Percentiles rank a stretch among this genome's conserved stretches.
Conservation (phyloP, 2,797 vertebrate genomes). For the Esox lucius region DNA sequence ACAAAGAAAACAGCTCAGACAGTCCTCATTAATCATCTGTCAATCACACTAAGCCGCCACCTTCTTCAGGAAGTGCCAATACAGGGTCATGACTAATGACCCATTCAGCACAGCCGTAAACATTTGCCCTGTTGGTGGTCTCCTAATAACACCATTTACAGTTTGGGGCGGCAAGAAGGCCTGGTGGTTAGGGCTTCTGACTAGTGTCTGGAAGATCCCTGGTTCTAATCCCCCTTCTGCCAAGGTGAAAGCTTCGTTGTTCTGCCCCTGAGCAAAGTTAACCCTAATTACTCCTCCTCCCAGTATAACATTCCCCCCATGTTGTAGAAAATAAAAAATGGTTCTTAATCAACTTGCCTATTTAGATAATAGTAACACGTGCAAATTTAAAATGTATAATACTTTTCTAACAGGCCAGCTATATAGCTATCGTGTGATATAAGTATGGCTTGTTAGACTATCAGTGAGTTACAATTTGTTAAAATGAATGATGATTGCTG, state of each 20-base stretch:
- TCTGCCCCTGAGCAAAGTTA: no score
- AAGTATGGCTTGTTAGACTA: neutral
- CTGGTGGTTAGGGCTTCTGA: no score
- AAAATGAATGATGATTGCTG: neutral
- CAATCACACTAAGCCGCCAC: slow-evolving; percentile 7
- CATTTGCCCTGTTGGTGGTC: neutral
- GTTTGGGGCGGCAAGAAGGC: no score
- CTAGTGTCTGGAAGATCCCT: no score
- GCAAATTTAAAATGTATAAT: no score
- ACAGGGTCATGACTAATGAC: neutral
- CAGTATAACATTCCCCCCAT: no score
- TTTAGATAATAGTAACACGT: no score
- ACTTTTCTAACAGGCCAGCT: neutral
- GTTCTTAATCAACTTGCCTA: no score
- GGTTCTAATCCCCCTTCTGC: no score
- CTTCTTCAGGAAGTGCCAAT: slow-evolving; percentile 15
- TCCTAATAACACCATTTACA: neutral
- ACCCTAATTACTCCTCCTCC: no score
- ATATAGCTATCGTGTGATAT: neutral
- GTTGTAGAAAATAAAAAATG: no score
- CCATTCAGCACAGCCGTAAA: slow-evolving; percentile 33
- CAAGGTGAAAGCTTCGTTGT: no score
- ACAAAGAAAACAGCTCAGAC: slow-evolving; percentile 42
- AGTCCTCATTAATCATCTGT: slow-evolving; percentile 49
- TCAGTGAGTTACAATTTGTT: neutral